phyloP scores from a whole-genome alignment of 2,113 vertebrate species.

The Himantopus leucocephalus region DNA sequence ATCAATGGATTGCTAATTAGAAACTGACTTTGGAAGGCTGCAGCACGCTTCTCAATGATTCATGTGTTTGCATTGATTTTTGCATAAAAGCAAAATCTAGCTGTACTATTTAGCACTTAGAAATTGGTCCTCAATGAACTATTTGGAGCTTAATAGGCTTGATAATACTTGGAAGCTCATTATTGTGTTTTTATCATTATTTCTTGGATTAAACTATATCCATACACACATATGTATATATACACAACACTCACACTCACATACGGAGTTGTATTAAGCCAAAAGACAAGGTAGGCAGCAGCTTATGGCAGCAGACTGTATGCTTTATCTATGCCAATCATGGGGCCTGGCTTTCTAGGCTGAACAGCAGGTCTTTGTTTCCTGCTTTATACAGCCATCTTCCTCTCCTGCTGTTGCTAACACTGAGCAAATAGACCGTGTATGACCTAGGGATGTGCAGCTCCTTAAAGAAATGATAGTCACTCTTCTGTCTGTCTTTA shows the following conservation, averaged over 20 bases:
- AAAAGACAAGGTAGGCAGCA: constrained; percentile 57
- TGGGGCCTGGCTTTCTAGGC: not conserved
- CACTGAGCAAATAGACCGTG: not conserved
- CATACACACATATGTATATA: constrained; percentile 52
- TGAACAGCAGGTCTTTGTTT: constrained; percentile 55
- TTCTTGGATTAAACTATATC: constrained; percentile 65
- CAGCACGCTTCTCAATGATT: constrained; percentile 67
- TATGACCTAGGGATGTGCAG: not conserved
- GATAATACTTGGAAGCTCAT: constrained; percentile 73
- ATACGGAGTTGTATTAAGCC: constrained; percentile 48
- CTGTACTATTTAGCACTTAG: constrained; percentile 73
- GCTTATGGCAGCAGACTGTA: constrained; percentile 50
- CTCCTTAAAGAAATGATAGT: not conserved
- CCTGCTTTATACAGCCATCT: not conserved
- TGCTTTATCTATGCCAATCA: constrained; percentile 4
- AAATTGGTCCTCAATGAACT: constrained; percentile 79
- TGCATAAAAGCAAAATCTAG: constrained; percentile 73
- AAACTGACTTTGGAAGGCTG: constrained; percentile 70
- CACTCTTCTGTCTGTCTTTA: not conserved
- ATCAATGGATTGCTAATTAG: constrained; percentile 76
- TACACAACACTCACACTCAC: constrained; percentile 28
- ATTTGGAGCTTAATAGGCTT: constrained; percentile 73
- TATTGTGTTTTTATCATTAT: constrained; percentile 71
- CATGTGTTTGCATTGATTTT: constrained; percentile 79
- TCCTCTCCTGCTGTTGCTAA: not conserved